Base-by-base conservation (phyloP, 2,113 vertebrate genomes). In the Perca fluviatilis region DNA sequence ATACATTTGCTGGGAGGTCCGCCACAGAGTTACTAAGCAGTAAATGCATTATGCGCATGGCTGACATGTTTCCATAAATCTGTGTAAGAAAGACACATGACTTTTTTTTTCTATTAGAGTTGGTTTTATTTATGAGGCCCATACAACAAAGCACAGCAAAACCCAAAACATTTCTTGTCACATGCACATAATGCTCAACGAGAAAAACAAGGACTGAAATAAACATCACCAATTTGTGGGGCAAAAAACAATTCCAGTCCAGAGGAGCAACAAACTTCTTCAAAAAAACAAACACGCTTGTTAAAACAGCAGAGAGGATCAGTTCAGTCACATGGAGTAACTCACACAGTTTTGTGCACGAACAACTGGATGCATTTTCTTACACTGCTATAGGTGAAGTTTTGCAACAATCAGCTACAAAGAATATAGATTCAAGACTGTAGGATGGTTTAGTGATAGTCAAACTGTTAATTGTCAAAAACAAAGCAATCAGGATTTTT, bases 101-200 rank as follows among this genome's bases (percentile, higher is more conserved):
- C 2, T 2, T 1, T 67, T 0, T 67, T 0, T 75, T 58, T 40
- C 5, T 47, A 30, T 72, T 75, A 63, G 60, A 69, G n/a, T 33
- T 80, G 23, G 16, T 46, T 90, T 90, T 89, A 87, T 92, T 90
- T 43, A 79, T 49, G 46, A 85, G 57, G 18, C 30, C 11, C 47
- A 74, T n/a, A 84, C 53, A 81, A 78, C 69, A 67, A 83, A 84
- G 65, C 78, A 81, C 72, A 86, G 63, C 36, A 70, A 80, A 84
- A 68, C 46, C 46, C 19, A 3, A 71, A 51, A 78, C 30, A n/a
- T 7, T 57, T 12, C 68, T 60, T 70, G 43, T 68, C 56, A 74
- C 51, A 3, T 81, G 79, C 80, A 67, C 64, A 86, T 1, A 54
- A 81, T 16, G 54, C 65, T 57, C 53, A 70, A 71, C 5, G 3